phyloP scores from a whole-genome alignment of 2,888 invertebrate species.

The Allygus modestus region DNA sequence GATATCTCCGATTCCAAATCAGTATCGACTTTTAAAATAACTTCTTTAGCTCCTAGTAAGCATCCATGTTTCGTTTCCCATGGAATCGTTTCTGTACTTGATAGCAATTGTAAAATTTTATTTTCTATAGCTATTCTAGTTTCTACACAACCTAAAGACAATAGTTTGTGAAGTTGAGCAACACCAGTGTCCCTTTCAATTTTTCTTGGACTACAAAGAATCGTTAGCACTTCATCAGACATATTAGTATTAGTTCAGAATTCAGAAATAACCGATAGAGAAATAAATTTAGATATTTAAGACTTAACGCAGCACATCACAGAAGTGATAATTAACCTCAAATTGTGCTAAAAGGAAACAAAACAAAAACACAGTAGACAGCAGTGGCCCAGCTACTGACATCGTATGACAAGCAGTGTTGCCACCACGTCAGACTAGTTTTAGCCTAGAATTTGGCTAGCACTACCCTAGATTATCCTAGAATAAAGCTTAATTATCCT shows the following conservation, averaged over 20 bases:
- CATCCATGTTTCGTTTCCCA: constrained; percentile 75
- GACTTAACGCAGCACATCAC: too few relatives aligned
- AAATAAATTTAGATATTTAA: too few relatives aligned
- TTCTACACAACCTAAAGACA: constrained; percentile 65
- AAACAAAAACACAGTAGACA: too few relatives aligned
- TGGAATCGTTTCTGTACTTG: constrained; percentile 67
- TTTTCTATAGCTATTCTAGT: constrained; percentile 68
- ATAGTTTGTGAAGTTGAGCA: constrained; percentile 68
- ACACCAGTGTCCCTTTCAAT: constrained; percentile 70
- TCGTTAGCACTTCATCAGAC: background rate
- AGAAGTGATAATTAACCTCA: too few relatives aligned
- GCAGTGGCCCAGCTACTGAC: too few relatives aligned
- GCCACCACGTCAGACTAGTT: too few relatives aligned
- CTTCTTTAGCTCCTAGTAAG: constrained; percentile 73
- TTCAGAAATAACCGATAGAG: too few relatives aligned
- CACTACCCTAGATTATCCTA: too few relatives aligned
- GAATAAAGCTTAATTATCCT: too few relatives aligned
- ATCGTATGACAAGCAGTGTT: too few relatives aligned
- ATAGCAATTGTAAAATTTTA: constrained; percentile 67
- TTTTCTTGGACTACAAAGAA: constrained; percentile 68
- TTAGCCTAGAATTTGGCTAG: too few relatives aligned
- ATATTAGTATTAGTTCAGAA: background rate
- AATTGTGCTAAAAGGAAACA: too few relatives aligned
- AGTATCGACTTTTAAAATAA: constrained; percentile 70
- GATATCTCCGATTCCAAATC: constrained; percentile 70